phyloP scores from a whole-genome alignment of 2,113 vertebrate genomes.

The Clarias magur region DNA sequence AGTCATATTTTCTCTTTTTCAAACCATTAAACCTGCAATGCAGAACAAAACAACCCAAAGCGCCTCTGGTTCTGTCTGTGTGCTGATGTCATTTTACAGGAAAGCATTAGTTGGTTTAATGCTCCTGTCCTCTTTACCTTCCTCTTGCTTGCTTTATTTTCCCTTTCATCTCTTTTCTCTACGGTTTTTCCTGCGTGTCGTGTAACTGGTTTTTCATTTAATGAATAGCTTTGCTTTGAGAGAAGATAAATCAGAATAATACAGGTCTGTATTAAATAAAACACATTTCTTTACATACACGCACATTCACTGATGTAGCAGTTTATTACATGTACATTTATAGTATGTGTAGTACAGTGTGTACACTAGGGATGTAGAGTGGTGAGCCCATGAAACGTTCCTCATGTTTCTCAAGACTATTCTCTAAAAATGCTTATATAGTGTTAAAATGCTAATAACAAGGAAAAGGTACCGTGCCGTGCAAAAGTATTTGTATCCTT shows the following conservation, averaged over 20 bases:
- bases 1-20: neutral
- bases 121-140: constrained; percentile 30
- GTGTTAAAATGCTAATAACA: neutral
- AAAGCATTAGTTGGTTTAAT: constrained; percentile 31
- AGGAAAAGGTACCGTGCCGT: neutral
- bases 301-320: neutral
- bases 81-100: constrained; percentile 51
- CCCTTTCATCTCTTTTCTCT: neutral
- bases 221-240: neutral
- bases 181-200: constrained; percentile 57
- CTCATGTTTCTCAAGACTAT: too few relatives aligned
- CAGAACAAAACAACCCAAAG: constrained; percentile 20
- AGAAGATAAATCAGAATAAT: too few relatives aligned
- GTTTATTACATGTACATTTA: neutral
- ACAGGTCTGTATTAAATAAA: neutral
- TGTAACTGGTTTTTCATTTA: constrained; percentile 28
- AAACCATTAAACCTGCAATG: constrained; percentile 46
- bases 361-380: neutral
- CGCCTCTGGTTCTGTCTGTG: constrained; percentile 48
- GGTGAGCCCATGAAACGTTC: neutral
- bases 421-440: too few relatives aligned
- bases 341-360: neutral
- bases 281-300: neutral
- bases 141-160: neutral
- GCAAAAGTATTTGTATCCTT: too few relatives aligned